Evolutionary conservation across 2,888 invertebrate genomes (phyloP).

Genomic region (Calephelis perditalis): DNA sequence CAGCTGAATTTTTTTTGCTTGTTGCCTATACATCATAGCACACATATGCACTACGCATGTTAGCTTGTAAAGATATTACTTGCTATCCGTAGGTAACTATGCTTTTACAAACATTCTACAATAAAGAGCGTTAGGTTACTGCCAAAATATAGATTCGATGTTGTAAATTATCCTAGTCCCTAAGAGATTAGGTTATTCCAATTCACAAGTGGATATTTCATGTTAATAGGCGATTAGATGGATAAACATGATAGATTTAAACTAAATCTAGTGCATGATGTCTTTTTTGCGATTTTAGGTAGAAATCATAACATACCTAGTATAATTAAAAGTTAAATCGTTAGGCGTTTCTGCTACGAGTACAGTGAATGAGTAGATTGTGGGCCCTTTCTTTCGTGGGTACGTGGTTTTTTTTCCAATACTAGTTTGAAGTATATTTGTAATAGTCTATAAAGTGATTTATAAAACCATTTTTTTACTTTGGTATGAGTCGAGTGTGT

Average conservation of each 20-base stretch:
- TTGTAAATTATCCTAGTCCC: slow-evolving; percentile 64
- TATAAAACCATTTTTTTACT: not conserved
- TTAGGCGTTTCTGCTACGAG: slow-evolving; percentile 14
- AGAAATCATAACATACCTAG: slow-evolving; percentile 34
- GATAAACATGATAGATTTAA: slow-evolving; percentile 35
- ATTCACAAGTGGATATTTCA: slow-evolving; percentile 45
- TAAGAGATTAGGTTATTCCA: slow-evolving; percentile 52
- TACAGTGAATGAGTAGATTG: not conserved
- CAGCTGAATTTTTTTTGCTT: too few species aligned
- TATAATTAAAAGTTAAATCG: slow-evolving; percentile 12
- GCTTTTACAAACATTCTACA: not conserved
- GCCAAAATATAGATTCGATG: slow-evolving; percentile 68
- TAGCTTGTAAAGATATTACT: too few species aligned
- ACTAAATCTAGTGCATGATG: slow-evolving; percentile 50
- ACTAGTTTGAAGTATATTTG: not conserved
- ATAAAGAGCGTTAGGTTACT: slow-evolving; percentile 65
- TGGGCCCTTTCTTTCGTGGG: slow-evolving; percentile 12
- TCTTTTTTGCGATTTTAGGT: slow-evolving; percentile 50
- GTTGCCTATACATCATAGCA: too few species aligned
- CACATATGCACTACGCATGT: too few species aligned
- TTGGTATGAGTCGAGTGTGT: slow-evolving; percentile 1
- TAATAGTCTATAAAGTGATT: not conserved
- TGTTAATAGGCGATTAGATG: slow-evolving; percentile 41
- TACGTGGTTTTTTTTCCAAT: slow-evolving; percentile 1
- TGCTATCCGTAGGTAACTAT: too few species aligned